phyloP scores from a whole-genome alignment of 23 tunicate genomes.

The Oikopleura albicans region DNA sequence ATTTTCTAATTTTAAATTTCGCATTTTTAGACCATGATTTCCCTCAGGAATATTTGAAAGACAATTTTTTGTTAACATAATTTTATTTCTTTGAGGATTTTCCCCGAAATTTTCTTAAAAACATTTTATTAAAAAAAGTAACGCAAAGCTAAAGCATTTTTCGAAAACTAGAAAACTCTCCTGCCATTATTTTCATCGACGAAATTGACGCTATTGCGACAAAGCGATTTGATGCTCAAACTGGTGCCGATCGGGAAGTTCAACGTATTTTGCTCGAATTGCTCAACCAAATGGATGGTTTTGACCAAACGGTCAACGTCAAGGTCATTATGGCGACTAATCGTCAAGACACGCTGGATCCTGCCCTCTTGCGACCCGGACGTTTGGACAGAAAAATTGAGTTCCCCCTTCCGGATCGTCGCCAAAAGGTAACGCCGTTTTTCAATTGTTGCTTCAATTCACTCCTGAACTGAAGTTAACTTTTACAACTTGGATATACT shows the following conservation, averaged over 20 bases:
- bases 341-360: conserved; percentile 86
- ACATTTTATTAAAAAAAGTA: too few relatives aligned
- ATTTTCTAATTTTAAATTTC: too few relatives aligned
- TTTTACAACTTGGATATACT: too few relatives aligned
- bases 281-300: conserved; percentile 97
- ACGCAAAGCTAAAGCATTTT: too few relatives aligned
- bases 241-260: conserved; percentile 99
- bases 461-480: too few relatives aligned
- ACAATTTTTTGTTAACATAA: too few relatives aligned
- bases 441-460: too few relatives aligned
- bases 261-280: conserved; percentile 80
- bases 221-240: conserved; percentile 92
- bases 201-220: conserved; percentile 98
- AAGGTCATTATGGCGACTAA: conserved; percentile 98
- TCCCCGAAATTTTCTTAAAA: too few relatives aligned
- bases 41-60: too few relatives aligned
- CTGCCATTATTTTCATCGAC: conserved; percentile 87
- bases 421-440: conserved; percentile 49
- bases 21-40: too few relatives aligned
- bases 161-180: conserved; percentile 87
- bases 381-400: conserved; percentile 86
- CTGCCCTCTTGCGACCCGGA: conserved; percentile 91
- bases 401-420: conserved; percentile 90
- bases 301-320: conserved; percentile 94
- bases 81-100: too few relatives aligned